A percentile compares a stretch with the other conserved stretches of the same genome.
Evolutionary conservation across 2,113 vertebrate species (phyloP).

Genomic region (Felis chaus): DNA sequence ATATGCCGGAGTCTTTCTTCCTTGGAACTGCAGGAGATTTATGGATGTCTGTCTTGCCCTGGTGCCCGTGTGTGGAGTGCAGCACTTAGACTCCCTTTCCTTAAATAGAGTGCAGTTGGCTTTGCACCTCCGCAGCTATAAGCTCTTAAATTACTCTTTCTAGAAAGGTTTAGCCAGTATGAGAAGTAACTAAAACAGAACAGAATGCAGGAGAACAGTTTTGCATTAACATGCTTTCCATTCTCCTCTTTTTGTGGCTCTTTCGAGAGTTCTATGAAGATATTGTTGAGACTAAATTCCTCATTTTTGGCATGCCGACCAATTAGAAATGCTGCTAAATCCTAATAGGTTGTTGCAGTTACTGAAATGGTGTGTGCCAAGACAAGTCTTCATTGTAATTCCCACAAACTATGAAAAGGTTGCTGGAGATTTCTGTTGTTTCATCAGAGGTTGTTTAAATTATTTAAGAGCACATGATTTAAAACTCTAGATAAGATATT

Average conservation of each 20-base stretch:
- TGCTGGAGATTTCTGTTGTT: not conserved
- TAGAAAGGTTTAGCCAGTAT: not conserved
- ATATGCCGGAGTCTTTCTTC: not conserved
- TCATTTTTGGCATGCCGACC: not conserved
- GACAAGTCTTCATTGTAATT: not conserved
- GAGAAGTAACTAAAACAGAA: not conserved
- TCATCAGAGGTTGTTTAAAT: not conserved
- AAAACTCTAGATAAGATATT: not conserved
- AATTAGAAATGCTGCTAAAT: not conserved
- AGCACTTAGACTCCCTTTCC: not conserved
- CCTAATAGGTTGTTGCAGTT: not conserved
- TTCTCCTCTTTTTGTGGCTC: not conserved
- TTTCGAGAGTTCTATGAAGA: not conserved
- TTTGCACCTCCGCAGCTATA: not conserved
- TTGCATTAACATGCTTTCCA: not conserved
- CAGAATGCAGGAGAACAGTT: not conserved
- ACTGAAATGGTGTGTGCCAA: not conserved
- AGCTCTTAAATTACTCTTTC: slow-evolving; percentile 33
- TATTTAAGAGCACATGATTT: not conserved
- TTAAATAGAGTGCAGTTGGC: slow-evolving; percentile 7
- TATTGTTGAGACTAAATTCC: not conserved
- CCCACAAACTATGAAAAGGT: not conserved
- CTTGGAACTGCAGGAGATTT: not conserved
- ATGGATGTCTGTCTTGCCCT: not conserved
- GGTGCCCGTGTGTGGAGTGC: not conserved